Evolutionary conservation across 92 coral and sea anemone species (phyloP).

Genomic region (Blastomussa wellsi): DNA sequence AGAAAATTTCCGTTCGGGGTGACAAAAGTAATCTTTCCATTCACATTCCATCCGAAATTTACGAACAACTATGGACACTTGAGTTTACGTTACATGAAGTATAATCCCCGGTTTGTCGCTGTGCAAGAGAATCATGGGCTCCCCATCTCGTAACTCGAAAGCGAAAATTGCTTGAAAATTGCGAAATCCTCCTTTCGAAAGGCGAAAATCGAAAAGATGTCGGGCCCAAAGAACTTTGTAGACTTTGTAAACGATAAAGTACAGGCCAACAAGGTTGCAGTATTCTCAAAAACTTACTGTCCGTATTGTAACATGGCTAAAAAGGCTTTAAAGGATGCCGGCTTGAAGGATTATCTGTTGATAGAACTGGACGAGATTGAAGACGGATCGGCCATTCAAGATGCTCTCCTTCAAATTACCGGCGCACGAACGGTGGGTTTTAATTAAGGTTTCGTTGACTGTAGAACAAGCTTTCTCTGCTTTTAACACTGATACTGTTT

Average conservation of each 20-base stretch:
- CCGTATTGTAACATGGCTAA: slow-evolving; percentile 85
- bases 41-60: no score
- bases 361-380: slow-evolving; percentile 72
- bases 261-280: slow-evolving; percentile 71
- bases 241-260: slow-evolving; percentile 23
- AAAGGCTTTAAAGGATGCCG: slow-evolving; percentile 59
- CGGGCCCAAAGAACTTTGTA: slow-evolving; percentile 2
- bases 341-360: slow-evolving; percentile 57
- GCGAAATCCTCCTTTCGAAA: not conserved
- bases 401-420: slow-evolving; percentile 59
- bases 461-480: not conserved
- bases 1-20: no score
- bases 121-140: not conserved
- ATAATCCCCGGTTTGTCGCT: not conserved
- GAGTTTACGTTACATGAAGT: no score
- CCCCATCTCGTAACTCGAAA: not conserved
- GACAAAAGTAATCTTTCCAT: no score
- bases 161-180: no score
- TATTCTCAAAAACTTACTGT: slow-evolving; percentile 88
- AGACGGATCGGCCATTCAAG: slow-evolving; percentile 72
- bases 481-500: not conserved
- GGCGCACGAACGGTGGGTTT: slow-evolving; percentile 76
- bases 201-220: not conserved
- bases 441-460: not conserved
- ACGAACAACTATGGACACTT: no score